A percentile compares a stretch with the other conserved stretches of the same genome.
phyloP scores from a whole-genome alignment of 2,888 invertebrate genomes.

The Andrena praecox region DNA sequence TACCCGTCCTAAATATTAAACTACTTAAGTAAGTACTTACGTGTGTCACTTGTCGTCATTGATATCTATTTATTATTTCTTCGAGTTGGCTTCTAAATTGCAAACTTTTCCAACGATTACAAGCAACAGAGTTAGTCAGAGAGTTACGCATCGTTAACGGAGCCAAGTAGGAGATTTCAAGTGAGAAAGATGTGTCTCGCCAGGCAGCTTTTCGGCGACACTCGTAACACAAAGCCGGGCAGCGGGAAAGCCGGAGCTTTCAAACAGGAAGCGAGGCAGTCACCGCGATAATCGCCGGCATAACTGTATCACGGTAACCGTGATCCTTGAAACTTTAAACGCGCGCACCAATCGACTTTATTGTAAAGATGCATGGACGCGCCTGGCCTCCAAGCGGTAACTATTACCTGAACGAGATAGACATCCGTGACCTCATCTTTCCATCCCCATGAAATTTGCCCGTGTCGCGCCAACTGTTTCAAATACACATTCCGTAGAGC shows the following conservation, averaged over 20 bases:
- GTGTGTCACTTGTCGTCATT: too few relatives aligned
- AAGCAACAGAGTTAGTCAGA: too few relatives aligned
- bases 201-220: not conserved
- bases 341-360: not conserved
- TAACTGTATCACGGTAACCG: conserved; percentile 32
- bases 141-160: too few relatives aligned
- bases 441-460: conserved; percentile 19
- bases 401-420: conserved; percentile 29
- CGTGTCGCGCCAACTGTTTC: not conserved
- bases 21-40: too few relatives aligned
- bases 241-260: too few relatives aligned
- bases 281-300: conserved; percentile 19
- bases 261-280: not conserved
- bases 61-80: too few relatives aligned
- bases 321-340: not conserved
- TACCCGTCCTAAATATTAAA: too few relatives aligned
- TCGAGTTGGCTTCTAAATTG: too few relatives aligned
- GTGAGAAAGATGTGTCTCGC: too few relatives aligned
- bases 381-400: not conserved
- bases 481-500: not conserved
- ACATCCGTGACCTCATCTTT: conserved; percentile 21
- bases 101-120: too few relatives aligned
- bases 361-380: conserved; percentile 1
- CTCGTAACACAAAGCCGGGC: not conserved
- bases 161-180: too few relatives aligned